Percentiles rank a stretch among this genome's conserved stretches.
Evolutionary conservation across 2,888 invertebrate species (phyloP).

Genomic region (Eueremaeus valkanovi): DNA sequence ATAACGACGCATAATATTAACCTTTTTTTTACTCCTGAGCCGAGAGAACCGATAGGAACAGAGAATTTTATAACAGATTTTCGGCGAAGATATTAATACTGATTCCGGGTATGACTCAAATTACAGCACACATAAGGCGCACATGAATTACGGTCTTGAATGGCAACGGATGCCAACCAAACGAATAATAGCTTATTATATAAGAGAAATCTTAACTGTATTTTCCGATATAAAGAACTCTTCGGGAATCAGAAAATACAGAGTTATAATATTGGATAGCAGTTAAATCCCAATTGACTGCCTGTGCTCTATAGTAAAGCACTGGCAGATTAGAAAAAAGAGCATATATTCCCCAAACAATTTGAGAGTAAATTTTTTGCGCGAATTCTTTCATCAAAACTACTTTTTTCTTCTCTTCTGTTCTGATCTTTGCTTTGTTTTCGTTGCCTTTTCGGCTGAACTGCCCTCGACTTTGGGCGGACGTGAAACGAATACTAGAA

Average conservation of each 20-base stretch:
- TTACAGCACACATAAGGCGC: conserved; percentile 9
- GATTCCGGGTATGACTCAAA: conserved; percentile 12
- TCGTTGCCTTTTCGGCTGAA: background rate
- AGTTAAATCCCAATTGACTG: conserved; percentile 14
- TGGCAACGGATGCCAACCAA: background rate
- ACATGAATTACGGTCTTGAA: background rate
- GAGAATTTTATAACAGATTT: background rate
- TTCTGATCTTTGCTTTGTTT: background rate
- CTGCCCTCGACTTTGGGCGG: background rate
- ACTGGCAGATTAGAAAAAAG: background rate
- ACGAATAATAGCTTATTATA: conserved; percentile 14
- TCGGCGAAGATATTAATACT: background rate
- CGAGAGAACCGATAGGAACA: background rate
- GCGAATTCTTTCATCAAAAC: background rate
- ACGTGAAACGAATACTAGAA: background rate
- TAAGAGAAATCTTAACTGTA: background rate
- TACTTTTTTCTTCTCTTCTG: background rate
- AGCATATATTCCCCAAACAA: background rate
- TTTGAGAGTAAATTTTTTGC: background rate
- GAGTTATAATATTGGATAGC: conserved; percentile 11
- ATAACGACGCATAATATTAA: background rate
- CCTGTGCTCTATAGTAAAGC: too few species aligned
- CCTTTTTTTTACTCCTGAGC: background rate
- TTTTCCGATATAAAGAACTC: background rate
- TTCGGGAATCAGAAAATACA: background rate